Conservation (phyloP, 2,888 invertebrate species). For the Gibbula magus region DNA sequence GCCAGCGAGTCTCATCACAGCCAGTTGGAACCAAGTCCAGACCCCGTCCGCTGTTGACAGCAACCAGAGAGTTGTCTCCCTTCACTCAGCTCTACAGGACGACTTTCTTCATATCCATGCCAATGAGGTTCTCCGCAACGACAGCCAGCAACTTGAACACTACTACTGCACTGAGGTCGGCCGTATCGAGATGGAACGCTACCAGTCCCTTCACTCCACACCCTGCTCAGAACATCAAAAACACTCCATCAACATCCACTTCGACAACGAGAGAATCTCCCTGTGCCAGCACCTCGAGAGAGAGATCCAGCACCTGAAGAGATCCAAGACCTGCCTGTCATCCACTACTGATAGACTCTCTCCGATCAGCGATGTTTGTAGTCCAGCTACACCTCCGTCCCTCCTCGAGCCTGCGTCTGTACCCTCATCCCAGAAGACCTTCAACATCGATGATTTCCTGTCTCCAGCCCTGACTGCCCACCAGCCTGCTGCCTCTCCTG, state of each 20-base stretch:
- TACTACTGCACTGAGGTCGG: constrained; percentile 54
- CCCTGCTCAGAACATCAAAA: constrained; percentile 44
- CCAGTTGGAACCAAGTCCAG: constrained; percentile 47
- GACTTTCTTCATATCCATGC: constrained; percentile 46
- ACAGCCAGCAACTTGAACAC: constrained; percentile 49
- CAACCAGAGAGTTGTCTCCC: constrained; percentile 22
- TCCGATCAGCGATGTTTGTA: not conserved
- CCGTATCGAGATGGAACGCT: constrained; percentile 53
- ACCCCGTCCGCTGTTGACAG: constrained; percentile 28
- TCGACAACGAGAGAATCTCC: constrained; percentile 51
- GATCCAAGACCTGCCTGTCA: not conserved
- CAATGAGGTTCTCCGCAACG: constrained; percentile 40
- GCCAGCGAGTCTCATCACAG: constrained; percentile 58
- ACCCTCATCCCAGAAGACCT: not conserved
- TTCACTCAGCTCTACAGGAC: constrained; percentile 45
- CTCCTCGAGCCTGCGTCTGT: not conserved
- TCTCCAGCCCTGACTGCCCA: not conserved
- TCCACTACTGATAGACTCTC: not conserved
- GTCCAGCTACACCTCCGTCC: not conserved
- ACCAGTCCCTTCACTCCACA: constrained; percentile 50
- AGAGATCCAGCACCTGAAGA: constrained; percentile 14
- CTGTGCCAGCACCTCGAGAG: constrained; percentile 24
- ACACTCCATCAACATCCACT: constrained; percentile 49
- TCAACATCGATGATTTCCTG: constrained; percentile 12
- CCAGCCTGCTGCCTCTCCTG: not conserved